Evolutionary conservation across 1,140 invertebrate genomes (phyloP).

Genomic region (Pogonus chalceus): DNA sequence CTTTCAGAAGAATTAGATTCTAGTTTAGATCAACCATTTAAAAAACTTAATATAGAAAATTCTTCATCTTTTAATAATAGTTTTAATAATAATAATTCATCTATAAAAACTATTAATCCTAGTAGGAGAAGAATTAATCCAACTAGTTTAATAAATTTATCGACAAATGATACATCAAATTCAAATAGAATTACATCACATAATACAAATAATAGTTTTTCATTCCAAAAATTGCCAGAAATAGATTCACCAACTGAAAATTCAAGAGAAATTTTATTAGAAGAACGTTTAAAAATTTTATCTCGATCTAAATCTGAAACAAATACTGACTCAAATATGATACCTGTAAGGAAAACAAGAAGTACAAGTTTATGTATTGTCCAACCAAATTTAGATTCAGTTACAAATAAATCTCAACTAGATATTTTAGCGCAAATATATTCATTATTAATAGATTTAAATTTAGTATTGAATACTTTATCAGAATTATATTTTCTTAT

Average conservation of each 20-base stretch:
- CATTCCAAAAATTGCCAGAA: constrained; percentile 19
- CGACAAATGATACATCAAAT: constrained; percentile 5
- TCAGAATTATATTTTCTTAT: constrained; percentile 50
- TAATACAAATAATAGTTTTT: constrained; percentile 25
- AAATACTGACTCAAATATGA: not conserved
- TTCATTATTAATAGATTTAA: constrained; percentile 33
- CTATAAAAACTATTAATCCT: constrained; percentile 20
- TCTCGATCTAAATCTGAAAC: constrained; percentile 10
- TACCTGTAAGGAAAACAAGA: constrained; percentile 14
- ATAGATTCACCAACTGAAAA: constrained; percentile 13
- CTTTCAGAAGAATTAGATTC: not conserved
- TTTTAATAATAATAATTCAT: constrained; percentile 14
- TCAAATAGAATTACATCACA: not conserved
- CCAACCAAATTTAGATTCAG: constrained; percentile 28
- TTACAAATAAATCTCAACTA: constrained; percentile 34
- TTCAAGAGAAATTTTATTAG: constrained; percentile 17
- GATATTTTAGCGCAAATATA: constrained; percentile 39
- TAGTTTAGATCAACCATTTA: constrained; percentile 8
- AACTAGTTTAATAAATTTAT: constrained; percentile 30
- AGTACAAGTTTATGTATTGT: constrained; percentile 4
- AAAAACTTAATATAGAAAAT: constrained; percentile 25
- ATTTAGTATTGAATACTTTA: constrained; percentile 44
- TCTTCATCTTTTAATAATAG: constrained; percentile 22
- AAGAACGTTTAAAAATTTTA: constrained; percentile 22
- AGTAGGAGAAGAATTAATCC: constrained; percentile 13